Percentiles rank a stretch among this genome's conserved stretches.
phyloP scores from a whole-genome alignment of 2,113 vertebrate species.

The Larimichthys polyactis region DNA sequence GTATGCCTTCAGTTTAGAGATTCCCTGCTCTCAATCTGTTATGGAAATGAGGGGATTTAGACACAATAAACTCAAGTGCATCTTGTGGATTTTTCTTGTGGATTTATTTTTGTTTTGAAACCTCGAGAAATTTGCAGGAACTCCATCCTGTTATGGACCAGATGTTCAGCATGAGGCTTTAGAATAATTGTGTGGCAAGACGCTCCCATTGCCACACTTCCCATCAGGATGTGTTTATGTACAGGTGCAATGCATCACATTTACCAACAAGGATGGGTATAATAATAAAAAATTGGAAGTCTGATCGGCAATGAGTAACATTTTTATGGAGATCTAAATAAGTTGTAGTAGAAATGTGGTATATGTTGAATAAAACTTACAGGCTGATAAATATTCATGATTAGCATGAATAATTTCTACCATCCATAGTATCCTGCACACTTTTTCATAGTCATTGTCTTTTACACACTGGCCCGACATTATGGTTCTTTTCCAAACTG shows the following conservation, averaged over 20 bases:
- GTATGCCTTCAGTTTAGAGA: conserved; percentile 45
- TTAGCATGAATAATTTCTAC: not conserved
- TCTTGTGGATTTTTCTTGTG: conserved; percentile 62
- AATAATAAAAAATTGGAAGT: not conserved
- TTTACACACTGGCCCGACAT: not conserved
- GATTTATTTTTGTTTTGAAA: conserved; percentile 72
- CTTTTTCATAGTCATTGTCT: conserved; percentile 20
- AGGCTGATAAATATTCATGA: not conserved
- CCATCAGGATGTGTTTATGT: conserved; percentile 21
- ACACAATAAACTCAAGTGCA: conserved; percentile 71
- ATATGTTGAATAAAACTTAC: not conserved
- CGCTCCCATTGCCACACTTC: conserved; percentile 2
- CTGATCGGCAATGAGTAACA: not conserved
- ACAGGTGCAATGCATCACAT: conserved; percentile 7
- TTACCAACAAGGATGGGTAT: not conserved
- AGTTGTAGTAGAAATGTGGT: not conserved
- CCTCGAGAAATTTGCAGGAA: conserved; percentile 57
- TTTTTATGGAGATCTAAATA: not conserved
- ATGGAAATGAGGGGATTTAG: conserved; percentile 78
- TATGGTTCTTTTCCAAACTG: conserved; percentile 54
- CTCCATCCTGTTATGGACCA: conserved; percentile 55
- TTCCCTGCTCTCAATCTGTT: conserved; percentile 69
- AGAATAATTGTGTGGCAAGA: conserved; percentile 41
- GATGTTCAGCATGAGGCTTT: conserved; percentile 62
- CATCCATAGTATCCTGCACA: not conserved